Percentiles rank a stretch among this genome's conserved stretches.
These are phyloP conservation scores for Capromys pilorides DNA, from an alignment of 2,797 vertebrate species.

Conservation along the genomic window DNA sequence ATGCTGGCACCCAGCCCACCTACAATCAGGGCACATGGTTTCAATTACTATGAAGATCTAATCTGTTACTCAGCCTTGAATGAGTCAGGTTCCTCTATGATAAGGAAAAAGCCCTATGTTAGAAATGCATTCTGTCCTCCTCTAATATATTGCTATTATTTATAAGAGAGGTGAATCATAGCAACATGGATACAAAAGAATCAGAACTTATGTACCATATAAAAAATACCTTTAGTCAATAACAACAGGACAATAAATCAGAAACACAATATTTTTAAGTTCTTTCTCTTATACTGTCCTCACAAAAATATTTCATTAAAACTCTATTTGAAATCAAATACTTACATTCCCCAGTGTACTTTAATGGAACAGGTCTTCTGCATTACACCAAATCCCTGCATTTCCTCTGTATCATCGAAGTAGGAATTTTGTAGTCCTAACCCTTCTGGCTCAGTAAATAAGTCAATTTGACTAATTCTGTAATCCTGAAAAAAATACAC, in stretches of 20 bases:
- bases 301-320: constrained; percentile 16
- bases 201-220: neutral
- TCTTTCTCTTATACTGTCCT: neutral
- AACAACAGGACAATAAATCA: constrained; percentile 7
- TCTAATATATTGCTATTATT: constrained; percentile 1
- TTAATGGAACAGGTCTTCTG: constrained; percentile 94
- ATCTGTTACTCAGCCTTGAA: constrained; percentile 16
- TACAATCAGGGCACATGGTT: neutral
- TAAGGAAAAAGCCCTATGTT: constrained; percentile 28
- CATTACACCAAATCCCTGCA: constrained; percentile 89
- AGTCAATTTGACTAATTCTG: constrained; percentile 91
- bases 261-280: neutral
- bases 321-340: constrained; percentile 69
- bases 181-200: neutral
- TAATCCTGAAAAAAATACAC: constrained; percentile 91
- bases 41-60: neutral
- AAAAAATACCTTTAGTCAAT: neutral
- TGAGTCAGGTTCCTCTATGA: neutral
- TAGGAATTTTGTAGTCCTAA: constrained; percentile 90
- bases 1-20: neutral
- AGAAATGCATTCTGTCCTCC: constrained; percentile 14
- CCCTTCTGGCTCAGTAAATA: constrained; percentile 94
- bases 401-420: constrained; percentile 91
- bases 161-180: neutral
- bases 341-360: constrained; percentile 96